Percentiles rank a stretch among this genome's conserved stretches.
Conservation (phyloP, 2,113 vertebrate genomes). For the Todiramphus saurophagus region DNA sequence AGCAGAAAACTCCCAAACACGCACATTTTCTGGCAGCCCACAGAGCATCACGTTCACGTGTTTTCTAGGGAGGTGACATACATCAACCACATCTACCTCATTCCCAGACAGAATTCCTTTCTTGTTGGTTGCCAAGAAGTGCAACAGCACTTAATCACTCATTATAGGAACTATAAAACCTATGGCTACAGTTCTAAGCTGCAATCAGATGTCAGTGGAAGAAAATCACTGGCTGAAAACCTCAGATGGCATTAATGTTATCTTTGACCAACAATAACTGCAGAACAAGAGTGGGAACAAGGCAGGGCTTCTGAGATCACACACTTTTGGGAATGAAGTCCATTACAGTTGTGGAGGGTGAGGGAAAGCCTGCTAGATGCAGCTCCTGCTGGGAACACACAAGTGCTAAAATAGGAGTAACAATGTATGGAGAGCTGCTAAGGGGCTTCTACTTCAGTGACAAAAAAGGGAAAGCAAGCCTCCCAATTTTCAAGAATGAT, state of each 20-base stretch:
- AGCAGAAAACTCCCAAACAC: neutral
- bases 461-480: neutral
- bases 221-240: neutral
- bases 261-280: neutral
- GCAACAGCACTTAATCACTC: neutral
- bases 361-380: neutral
- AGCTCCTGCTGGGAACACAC: neutral
- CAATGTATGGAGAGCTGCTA: neutral
- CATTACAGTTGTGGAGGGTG: neutral
- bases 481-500: neutral
- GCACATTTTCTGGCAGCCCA: neutral
- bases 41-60: neutral
- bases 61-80: neutral
- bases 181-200: neutral
- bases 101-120: neutral
- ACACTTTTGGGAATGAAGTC: neutral
- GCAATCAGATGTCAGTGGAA: neutral
- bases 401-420: neutral
- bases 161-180: neutral
- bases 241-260: neutral
- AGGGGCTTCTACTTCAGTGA: neutral
- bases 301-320: neutral
- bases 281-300: neutral
- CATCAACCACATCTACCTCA: neutral
- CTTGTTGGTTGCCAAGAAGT: neutral